Evolutionary conservation across 1,140 invertebrate genomes (phyloP), one percentile per base, ranked within the genome.

Genomic region (Aphis craccivora): DNA sequence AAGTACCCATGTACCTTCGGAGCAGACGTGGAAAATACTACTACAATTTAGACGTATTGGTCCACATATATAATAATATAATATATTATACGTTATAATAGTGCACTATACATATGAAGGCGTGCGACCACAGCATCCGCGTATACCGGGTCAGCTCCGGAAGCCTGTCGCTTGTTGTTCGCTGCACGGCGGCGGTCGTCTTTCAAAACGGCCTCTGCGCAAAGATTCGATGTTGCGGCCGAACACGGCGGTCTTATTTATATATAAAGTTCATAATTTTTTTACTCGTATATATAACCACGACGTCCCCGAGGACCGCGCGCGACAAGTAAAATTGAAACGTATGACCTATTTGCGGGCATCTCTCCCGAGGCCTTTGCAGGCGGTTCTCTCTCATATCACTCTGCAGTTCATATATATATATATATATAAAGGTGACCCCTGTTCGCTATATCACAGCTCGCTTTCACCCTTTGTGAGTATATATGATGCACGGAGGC

Each of bases 221-320:
- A 40, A 55, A 89, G 48, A 43, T 87, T 87, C 37, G 51, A 35
- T 11, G 30, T 9, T n/a, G 35, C 2, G 18, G 51, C n/a, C n/a
- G 25, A 25, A 91, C 67, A 35, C 35, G 43, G 11, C 35, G 43
- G 23, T n/a, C n/a, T 55, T 93, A 86, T 93, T 81, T 91, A 93
- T 93, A 86, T 93, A 86, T 18, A 86, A 93, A 93, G 91, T 93
- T 93, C 43, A 93, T 93, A 93, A 93, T 93, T 93, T 93, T 93
- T 93, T 93, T 86, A 93, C 91, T 35, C 81, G 43, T 83, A 93
- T 35, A 86, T 93, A 86, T 40, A 86, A 93, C 81, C 76, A 53
- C 81, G 40, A 22, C 35, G 89, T 90, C 91, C 91, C 76, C 23
- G 23, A 67, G 91, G 76, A 55, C 76, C 48, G 43, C 76, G 81